phyloP scores from a whole-genome alignment of 2,888 invertebrate genomes.

The Eulithis testata region DNA sequence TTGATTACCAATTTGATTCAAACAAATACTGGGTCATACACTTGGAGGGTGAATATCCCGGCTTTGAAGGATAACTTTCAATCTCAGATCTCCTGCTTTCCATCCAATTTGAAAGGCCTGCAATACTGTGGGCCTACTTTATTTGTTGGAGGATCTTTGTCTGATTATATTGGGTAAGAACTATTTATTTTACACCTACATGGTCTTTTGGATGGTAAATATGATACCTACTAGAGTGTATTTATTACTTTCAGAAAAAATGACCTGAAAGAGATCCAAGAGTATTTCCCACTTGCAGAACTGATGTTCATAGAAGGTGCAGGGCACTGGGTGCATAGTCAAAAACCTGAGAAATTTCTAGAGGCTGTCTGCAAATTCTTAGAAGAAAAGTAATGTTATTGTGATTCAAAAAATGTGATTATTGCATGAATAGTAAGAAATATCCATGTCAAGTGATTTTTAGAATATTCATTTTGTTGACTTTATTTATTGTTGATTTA shows the following conservation, averaged over 20 bases:
- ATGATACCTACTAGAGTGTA: background rate
- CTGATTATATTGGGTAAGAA: constrained; percentile 90
- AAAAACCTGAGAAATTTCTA: constrained; percentile 92
- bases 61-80: constrained; percentile 88
- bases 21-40: constrained; percentile 84
- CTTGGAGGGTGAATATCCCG: constrained; percentile 93
- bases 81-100: constrained; percentile 87
- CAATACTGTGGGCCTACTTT: constrained; percentile 89
- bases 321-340: constrained; percentile 97
- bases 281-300: constrained; percentile 89
- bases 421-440: constrained; percentile 31
- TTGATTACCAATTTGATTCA: constrained; percentile 94
- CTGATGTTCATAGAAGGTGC: constrained; percentile 90
- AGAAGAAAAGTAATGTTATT: constrained; percentile 65
- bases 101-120: constrained; percentile 75
- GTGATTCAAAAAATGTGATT: constrained; percentile 44
- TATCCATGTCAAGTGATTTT: constrained; percentile 39
- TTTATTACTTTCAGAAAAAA: constrained; percentile 63
- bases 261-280: constrained; percentile 86
- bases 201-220: background rate
- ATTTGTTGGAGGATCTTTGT: constrained; percentile 93
- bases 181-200: constrained; percentile 34
- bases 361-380: constrained; percentile 86
- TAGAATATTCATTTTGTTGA: constrained; percentile 40
- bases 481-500: constrained; percentile 37